Base-by-base conservation (phyloP, 2,888 invertebrate species). In the Megaustenia siamemsis region DNA sequence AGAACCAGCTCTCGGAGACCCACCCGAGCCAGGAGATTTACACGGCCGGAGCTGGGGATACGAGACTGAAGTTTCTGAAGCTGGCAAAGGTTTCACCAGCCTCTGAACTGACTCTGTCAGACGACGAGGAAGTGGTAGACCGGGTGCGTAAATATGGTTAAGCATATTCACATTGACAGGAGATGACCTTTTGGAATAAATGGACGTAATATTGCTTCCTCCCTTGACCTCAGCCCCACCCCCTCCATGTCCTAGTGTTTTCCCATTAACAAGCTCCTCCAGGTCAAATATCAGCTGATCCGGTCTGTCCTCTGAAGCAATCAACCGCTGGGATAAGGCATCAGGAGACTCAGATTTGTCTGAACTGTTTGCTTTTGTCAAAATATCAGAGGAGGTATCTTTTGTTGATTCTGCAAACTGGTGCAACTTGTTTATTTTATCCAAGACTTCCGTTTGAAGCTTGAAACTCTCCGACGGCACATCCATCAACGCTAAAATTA, bases 21-120 rank as follows among this genome's bases (percentile, higher is more conserved):
- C 84, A 43, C 84, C 82, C 38, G 84, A 73, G 18, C 85, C 85
- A 8, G 88, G 86, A 73, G 88, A 87, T 82, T 88, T 88, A 86
- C 87, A 88, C 24, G 86, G 79, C 21, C 88, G 73, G 66, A 82
- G 81, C 18, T 86, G 87, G 28, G 87, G 84, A 32, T 43, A 35
- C 12, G 66, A 56, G 24, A 77, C 76, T 24, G 83, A 83, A 63
- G 86, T 81, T 43, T 88, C 88, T 24, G 85, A 79, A 32, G 87
- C 83, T 35, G 88, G 88, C 63, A 91, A 86, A 32, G 92, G 92
- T 82, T 90, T 90, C 68, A 92, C 92, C 68, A 92, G 83, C 86
- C 91, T 90, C 87, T 92, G 92, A 76, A 92, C 91, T 71, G 92
- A 92, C 83, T 92, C 92, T 71, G 92, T 92, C 40, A 92, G 87